Conservation (phyloP, 2,113 vertebrate species). For the Amia ocellicauda region DNA sequence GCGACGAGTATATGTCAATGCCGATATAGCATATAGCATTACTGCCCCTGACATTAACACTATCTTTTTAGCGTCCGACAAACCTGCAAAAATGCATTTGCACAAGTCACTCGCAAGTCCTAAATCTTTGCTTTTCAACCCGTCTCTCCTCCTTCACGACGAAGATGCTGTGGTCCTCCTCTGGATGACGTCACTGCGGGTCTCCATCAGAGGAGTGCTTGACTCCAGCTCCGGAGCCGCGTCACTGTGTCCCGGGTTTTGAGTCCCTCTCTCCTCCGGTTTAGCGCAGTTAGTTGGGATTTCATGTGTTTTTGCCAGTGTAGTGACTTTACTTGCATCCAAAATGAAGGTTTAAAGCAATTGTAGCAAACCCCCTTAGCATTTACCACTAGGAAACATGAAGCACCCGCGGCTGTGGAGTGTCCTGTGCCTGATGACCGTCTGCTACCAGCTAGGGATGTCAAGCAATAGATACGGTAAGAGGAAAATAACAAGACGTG, state of each 20-base stretch:
- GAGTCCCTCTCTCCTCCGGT: constrained; percentile 29
- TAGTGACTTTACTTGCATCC: background rate
- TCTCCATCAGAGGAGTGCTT: constrained; percentile 21
- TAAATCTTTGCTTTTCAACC: no score
- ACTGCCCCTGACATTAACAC: no score
- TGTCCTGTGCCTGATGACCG: constrained; percentile 38
- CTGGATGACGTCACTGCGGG: constrained; percentile 38
- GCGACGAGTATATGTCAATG: no score
- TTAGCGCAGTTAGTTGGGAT: constrained; percentile 19
- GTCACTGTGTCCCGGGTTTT: constrained; percentile 23
- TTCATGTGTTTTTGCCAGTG: no score
- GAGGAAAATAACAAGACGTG: no score
- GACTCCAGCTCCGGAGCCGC: constrained; percentile 36
- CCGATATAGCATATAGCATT: no score
- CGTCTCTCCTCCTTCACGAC: no score
- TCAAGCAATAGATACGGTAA: constrained; percentile 45
- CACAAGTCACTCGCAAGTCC: no score
- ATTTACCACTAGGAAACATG: constrained; percentile 28
- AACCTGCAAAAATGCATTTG: no score
- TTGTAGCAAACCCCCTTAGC: constrained; percentile 11
- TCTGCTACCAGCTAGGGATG: constrained; percentile 41
- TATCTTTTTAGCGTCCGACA: no score
- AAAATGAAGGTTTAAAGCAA: constrained; percentile 43
- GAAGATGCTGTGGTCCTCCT: background rate
- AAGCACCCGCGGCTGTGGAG: constrained; percentile 43